Base-by-base conservation (phyloP, 2,113 vertebrate genomes). In the Callipepla squamata region DNA sequence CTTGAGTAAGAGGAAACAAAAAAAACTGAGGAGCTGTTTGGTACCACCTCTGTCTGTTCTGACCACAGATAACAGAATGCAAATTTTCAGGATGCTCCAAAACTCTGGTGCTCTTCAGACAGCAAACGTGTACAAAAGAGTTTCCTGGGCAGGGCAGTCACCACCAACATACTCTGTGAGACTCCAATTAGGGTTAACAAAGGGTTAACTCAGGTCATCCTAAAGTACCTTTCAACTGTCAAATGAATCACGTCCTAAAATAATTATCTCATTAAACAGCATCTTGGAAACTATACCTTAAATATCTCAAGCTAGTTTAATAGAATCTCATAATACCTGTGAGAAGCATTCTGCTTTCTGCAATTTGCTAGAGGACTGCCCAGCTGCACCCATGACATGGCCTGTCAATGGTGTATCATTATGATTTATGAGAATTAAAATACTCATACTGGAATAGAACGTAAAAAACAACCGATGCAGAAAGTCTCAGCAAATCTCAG, bases 401-500 rank as follows among this genome's bases (percentile, higher is more conserved):
- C 62, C 85, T 70, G 51, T 44, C 85, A 83, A 7, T 23, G 30
- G 85, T 36, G 89, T 82, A 83, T 72, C 73, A 76, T 36, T 19
- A 28, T 57, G 85, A 86, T 82, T 75, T 82, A 83, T 63, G 66
- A 67, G 42, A 79, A 76, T 62, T 92, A 72, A 70, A 94, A 28
- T 32, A 69, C 22, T 65, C 11, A 18, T 28, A 83, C 1, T 47
- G 13, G 21, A 81, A 84, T 85, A 76, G 82, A 89, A 94, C 42
- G 30, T 63, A 80, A 50, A 84, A 89, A 87, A 6, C 16, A 87
- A 63, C 28, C 1, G 0, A 5, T 63, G 68, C 57, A 61, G 65
- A 90, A 95, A 88, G 47, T 21, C 88, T 44, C 65, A 94, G 47
- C 63, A 87, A 83, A 74, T 77, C 59, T 85, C 55, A 77, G 42